Percentiles rank a stretch among this genome's conserved stretches.
These are phyloP conservation scores for Xanthia icteritia DNA, from an alignment of 2,888 invertebrate genomes.

Conservation along the genomic window DNA sequence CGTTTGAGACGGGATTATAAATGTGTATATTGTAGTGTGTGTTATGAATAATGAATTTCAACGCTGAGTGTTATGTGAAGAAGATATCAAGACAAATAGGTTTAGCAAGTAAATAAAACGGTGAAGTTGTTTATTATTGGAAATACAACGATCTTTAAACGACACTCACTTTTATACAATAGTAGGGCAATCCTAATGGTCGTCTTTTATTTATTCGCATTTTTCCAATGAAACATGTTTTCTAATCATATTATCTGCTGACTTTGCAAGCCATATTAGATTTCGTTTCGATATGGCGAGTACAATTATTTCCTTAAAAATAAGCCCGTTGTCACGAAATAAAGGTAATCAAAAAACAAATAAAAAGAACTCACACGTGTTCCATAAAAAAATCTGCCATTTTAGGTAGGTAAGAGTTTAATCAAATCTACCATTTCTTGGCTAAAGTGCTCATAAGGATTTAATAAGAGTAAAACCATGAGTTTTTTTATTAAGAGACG, in stretches of 20 bases:
- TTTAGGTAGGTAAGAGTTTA: background rate
- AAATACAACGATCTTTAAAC: background rate
- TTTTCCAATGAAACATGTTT: background rate
- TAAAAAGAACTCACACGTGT: conserved; percentile 20
- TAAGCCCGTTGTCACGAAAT: conserved; percentile 11
- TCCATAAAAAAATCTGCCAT: conserved; percentile 16
- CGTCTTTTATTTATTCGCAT: background rate
- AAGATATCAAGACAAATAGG: conserved; percentile 36
- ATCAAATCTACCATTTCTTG: conserved; percentile 12
- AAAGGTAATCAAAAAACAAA: conserved; percentile 25
- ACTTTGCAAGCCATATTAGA: conserved; percentile 20
- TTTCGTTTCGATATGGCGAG: conserved; percentile 13
- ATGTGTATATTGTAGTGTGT: conserved; percentile 29
- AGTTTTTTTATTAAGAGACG: conserved; percentile 9
- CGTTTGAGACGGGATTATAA: conserved; percentile 52
- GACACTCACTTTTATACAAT: background rate
- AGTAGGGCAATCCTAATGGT: background rate
- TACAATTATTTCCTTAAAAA: conserved; percentile 4
- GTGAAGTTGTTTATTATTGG: background rate
- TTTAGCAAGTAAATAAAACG: conserved; percentile 24
- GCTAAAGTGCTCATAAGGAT: conserved; percentile 16
- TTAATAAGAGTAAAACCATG: conserved; percentile 5
- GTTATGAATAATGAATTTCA: conserved; percentile 46
- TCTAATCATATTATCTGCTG: background rate
- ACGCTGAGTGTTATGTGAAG: background rate